These are phyloP conservation scores for Nibea coibor DNA, from an alignment of 2,113 vertebrate species.

Conservation along the genomic window DNA sequence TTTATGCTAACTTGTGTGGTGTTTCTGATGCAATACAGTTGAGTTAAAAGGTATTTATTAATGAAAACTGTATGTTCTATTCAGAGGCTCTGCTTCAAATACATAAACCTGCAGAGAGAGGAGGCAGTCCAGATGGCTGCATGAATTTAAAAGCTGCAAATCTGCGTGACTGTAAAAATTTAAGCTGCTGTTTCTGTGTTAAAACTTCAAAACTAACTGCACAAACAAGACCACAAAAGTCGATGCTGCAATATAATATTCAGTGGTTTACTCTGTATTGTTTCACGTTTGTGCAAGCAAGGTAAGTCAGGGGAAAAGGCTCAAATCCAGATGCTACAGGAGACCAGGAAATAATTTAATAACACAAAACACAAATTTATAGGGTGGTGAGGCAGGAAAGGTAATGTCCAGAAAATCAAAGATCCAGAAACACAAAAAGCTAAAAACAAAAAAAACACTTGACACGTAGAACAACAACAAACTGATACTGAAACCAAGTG, in stretches of 20 bases:
- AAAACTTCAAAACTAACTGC: neutral
- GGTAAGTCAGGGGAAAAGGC: no score
- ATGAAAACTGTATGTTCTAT: constrained; percentile 13
- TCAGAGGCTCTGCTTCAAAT: constrained; percentile 23
- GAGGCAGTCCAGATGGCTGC: constrained; percentile 49
- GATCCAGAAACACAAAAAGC: no score
- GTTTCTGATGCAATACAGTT: neutral
- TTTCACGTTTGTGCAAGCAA: no score
- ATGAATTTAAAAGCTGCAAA: constrained; percentile 43
- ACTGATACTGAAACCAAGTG: no score
- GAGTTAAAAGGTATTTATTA: constrained; percentile 9
- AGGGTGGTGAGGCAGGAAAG: no score
- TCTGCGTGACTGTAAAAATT: constrained; percentile 37
- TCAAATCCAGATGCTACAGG: no score
- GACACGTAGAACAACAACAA: no score
- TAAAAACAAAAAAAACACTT: no score
- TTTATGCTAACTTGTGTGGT: neutral
- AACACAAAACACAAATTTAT: no score
- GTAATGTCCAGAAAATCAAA: no score
- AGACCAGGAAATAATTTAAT: no score
- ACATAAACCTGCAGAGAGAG: constrained; percentile 38
- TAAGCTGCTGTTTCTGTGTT: constrained; percentile 33
- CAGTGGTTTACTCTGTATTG: neutral
- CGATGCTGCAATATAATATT: neutral
- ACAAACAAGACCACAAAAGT: neutral